Conservation (phyloP, 2,888 invertebrate species). For the Neoaliturus tenellus region DNA sequence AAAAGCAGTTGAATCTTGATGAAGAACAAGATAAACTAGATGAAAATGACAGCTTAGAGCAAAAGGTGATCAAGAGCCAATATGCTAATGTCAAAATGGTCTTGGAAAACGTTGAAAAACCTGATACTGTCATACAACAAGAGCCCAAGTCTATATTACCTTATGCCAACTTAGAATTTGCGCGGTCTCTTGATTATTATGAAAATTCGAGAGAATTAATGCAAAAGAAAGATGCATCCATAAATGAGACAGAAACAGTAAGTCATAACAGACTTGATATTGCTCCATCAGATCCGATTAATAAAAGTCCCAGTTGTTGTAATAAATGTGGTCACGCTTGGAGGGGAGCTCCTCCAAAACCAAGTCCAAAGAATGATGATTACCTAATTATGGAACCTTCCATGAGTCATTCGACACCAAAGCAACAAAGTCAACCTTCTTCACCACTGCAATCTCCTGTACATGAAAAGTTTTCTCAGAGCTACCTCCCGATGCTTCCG, state of each 20-base stretch:
- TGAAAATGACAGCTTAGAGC: neutral
- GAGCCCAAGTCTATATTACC: constrained; percentile 30
- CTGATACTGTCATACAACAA: constrained; percentile 52
- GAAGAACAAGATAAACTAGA: constrained; percentile 2
- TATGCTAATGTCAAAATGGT: constrained; percentile 36
- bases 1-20: neutral
- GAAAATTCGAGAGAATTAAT: constrained; percentile 85
- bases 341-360: constrained; percentile 46
- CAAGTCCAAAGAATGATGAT: constrained; percentile 73
- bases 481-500: constrained; percentile 65
- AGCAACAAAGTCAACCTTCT: constrained; percentile 38
- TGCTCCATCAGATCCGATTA: constrained; percentile 30
- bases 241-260: neutral
- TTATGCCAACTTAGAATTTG: constrained; percentile 79
- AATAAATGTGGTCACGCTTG: constrained; percentile 63
- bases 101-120: constrained; percentile 45
- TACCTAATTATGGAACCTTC: constrained; percentile 83
- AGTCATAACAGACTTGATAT: constrained; percentile 25
- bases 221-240: constrained; percentile 70
- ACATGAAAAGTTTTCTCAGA: constrained; percentile 50
- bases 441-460: constrained; percentile 53
- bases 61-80: neutral
- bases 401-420: neutral
- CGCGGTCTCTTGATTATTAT: constrained; percentile 84
- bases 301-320: constrained; percentile 65